Base-by-base conservation (phyloP, 2,888 invertebrate genomes). In the Euclidia mi region DNA sequence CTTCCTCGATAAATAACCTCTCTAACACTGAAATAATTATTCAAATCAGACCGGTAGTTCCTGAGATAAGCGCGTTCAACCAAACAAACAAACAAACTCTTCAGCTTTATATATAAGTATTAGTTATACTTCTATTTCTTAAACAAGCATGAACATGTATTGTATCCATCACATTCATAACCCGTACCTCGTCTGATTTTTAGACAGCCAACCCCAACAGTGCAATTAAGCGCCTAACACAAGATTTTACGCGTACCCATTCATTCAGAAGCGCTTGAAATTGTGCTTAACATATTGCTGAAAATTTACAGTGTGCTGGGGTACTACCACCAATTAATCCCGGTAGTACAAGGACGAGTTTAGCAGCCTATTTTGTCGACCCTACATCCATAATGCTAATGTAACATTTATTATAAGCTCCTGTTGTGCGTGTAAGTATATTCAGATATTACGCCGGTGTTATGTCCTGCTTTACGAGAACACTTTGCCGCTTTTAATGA, bases 391-490 rank as follows among this genome's bases (percentile, higher is more conserved):
- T 84, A 83, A 84, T 79, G 74, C 84, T 86, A 82, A 83, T 83
- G 82, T 85, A 76, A 84, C 84, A 85, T 85, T 85, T 77, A 84
- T 85, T 79, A 79, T 79, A 82, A 78, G 78, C 78, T 53, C 55
- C 59, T 63, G 60, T 73, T 66, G 67, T 77, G 69, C 63, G 70
- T 70, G 65, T 68, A 67, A 71, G 71, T 76, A 73, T 65, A 77
- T 81, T 79, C 71, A 74, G 76, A 79, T 81, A 81, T 73, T 64
- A 74, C 64, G 66, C 56, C 65, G 56, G 65, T 68, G 65, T 65
- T 64, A 65, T 65, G 63, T 71, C 70, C 67, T 71, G 69, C 57
- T 67, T 66, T 71, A 65, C 65, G 69, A 62, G 66, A 42, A 74
- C 49, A 71, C 45, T 71, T 73, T 58, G 34, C 15, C 63, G 50